Conservation (phyloP, 2,888 invertebrate genomes). For the Platycnemis pennipes region DNA sequence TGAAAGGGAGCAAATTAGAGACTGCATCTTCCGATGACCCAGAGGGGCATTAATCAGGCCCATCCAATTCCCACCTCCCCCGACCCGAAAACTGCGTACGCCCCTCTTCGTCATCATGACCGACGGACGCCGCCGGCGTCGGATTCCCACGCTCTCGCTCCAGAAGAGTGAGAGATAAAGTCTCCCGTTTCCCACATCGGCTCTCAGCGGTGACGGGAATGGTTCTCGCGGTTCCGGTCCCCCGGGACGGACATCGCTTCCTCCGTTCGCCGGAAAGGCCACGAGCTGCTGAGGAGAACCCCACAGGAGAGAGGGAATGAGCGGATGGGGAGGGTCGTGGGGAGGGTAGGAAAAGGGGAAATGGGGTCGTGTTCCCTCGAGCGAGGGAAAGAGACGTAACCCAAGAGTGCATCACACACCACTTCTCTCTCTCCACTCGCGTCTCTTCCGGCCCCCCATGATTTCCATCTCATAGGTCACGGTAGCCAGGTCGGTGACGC, state of each 20-base stretch:
- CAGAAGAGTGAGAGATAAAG: background rate
- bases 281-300: background rate
- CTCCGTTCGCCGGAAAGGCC: background rate
- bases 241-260: too few relatives aligned
- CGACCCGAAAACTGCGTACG: too few relatives aligned
- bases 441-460: too few relatives aligned
- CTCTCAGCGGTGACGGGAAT: background rate
- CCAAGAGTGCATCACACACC: too few relatives aligned
- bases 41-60: background rate
- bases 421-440: too few relatives aligned
- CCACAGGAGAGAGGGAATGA: background rate
- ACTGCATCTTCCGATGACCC: background rate
- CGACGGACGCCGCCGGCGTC: background rate
- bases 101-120: background rate
- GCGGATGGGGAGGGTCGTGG: background rate
- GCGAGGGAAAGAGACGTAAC: too few relatives aligned
- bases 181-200: background rate
- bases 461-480: too few relatives aligned
- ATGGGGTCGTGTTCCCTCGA: too few relatives aligned
- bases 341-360: background rate
- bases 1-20: background rate
- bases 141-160: background rate
- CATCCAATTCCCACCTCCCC: background rate
- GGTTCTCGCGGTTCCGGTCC: background rate
- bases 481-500: too few relatives aligned